These are phyloP conservation scores for Drosophila varians DNA, from an alignment of 1,140 invertebrate species.

Conservation along the genomic window DNA sequence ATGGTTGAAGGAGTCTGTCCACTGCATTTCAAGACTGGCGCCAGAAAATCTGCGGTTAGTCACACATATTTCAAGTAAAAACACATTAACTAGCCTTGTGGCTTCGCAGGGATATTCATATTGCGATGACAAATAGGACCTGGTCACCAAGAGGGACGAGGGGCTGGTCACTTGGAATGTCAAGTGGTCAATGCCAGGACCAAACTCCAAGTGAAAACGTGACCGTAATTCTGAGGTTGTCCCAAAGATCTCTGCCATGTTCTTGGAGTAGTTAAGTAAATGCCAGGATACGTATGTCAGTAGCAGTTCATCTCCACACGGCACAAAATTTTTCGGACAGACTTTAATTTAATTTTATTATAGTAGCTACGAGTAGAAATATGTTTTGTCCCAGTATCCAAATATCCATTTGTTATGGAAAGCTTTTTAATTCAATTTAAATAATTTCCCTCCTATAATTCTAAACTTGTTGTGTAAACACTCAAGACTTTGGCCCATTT, in stretches of 20 bases:
- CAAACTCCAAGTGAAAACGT: conserved; percentile 8
- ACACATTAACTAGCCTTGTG: conserved; percentile 5
- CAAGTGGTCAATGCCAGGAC: conserved; percentile 14
- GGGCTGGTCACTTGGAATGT: background rate
- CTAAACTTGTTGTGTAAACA: background rate
- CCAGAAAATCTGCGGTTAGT: background rate
- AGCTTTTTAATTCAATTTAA: background rate
- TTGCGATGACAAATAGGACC: background rate
- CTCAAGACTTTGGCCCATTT: background rate
- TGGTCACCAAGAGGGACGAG: background rate
- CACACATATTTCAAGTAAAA: background rate
- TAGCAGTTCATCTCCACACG: background rate
- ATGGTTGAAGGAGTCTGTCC: background rate
- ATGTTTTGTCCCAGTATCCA: background rate
- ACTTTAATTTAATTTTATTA: background rate
- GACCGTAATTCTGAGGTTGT: conserved; percentile 11
- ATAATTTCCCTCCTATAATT: too few relatives aligned
- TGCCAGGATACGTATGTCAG: conserved; percentile 5
- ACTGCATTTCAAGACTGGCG: background rate
- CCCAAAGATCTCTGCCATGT: background rate
- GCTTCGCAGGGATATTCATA: background rate
- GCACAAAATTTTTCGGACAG: background rate
- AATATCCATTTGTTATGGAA: too few relatives aligned
- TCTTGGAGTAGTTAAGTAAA: background rate
- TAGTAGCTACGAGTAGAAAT: background rate